These are phyloP conservation scores for Morus bassanus DNA, from an alignment of 2,797 vertebrate species.

Conservation along the genomic window DNA sequence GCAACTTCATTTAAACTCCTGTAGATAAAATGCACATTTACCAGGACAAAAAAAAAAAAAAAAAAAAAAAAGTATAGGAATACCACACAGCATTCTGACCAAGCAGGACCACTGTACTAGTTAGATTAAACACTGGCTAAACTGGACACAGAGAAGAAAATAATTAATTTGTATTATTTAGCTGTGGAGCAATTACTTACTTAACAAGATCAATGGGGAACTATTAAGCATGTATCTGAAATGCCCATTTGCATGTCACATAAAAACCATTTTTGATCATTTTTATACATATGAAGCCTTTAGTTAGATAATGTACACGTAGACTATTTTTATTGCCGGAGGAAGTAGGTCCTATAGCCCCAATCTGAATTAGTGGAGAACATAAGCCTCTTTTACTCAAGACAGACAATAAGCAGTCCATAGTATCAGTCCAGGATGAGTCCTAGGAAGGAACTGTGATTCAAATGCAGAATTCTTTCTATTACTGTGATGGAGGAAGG, in stretches of 20 bases:
- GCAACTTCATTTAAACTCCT: background rate
- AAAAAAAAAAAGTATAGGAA: background rate
- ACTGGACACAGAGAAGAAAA: background rate
- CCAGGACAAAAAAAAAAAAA: background rate
- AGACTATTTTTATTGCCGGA: background rate
- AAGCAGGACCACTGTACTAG: accelerated
- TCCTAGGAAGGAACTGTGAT: background rate
- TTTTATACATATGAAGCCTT: background rate
- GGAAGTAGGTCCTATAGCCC: background rate
- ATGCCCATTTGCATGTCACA: background rate
- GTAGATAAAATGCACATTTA: background rate
- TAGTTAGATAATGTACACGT: background rate
- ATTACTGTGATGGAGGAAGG: background rate
- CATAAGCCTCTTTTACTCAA: background rate
- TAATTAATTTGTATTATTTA: background rate
- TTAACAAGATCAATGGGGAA: background rate
- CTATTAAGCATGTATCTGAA: background rate
- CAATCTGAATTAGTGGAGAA: background rate
- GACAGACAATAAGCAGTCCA: background rate
- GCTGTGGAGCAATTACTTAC: background rate
- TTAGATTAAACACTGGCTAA: background rate
- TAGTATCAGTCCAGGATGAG: background rate
- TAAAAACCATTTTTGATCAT: background rate
- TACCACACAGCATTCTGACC: background rate
- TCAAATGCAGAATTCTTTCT: background rate